phyloP scores from a whole-genome alignment of 2,113 vertebrate species.

The Caloenas nicobarica region DNA sequence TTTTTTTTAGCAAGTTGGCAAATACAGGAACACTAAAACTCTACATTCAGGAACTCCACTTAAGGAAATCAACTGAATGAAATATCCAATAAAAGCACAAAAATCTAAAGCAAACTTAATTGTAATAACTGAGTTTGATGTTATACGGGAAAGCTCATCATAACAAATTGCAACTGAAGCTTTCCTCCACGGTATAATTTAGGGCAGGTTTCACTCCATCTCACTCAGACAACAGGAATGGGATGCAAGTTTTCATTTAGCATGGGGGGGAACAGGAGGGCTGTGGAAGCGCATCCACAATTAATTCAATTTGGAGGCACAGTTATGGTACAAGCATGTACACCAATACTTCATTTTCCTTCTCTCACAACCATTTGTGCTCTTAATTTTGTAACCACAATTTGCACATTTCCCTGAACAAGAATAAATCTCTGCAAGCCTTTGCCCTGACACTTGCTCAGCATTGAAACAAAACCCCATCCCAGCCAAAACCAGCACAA shows the following conservation, averaged over 20 bases:
- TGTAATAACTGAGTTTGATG: background rate
- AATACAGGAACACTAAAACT: background rate
- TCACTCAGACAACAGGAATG: background rate
- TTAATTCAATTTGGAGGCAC: background rate
- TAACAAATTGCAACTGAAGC: background rate
- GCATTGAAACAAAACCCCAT: background rate
- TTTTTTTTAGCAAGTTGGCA: background rate
- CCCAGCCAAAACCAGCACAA: background rate
- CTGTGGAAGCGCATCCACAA: background rate
- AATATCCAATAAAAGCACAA: background rate
- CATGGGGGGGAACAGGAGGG: background rate
- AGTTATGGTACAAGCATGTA: rapidly evolving
- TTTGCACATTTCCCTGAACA: background rate
- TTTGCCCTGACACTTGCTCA: background rate
- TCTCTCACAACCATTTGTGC: background rate
- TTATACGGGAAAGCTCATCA: background rate
- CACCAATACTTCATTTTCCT: background rate
- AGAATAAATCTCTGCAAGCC: background rate
- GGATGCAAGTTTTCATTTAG: background rate
- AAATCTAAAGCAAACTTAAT: background rate
- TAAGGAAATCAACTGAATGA: background rate
- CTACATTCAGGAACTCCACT: background rate
- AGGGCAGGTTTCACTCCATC: background rate
- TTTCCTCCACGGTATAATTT: background rate
- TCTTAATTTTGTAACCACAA: background rate